Percentiles rank a stretch among this genome's conserved stretches.
These are phyloP conservation scores for Meloidogyne floridensis DNA, from an alignment of 1,140 invertebrate species.

Conservation along the genomic window DNA sequence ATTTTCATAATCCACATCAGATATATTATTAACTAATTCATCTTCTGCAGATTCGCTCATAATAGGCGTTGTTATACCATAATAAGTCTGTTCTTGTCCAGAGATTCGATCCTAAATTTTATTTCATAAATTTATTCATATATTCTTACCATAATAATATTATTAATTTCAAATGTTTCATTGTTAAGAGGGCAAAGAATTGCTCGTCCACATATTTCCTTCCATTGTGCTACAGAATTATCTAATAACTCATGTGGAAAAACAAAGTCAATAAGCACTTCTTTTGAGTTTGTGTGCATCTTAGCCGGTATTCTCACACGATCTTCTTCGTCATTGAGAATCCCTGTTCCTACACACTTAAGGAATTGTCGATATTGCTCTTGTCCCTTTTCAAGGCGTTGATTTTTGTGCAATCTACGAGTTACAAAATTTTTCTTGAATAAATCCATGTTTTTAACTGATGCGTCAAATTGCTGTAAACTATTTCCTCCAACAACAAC, in stretches of 20 bases:
- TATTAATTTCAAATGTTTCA: background rate
- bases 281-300: background rate
- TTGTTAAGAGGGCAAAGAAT: constrained; percentile 10
- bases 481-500: background rate
- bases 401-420: background rate
- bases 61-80: background rate
- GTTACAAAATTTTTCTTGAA: background rate
- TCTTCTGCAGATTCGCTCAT: background rate
- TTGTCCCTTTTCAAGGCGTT: background rate
- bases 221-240: background rate
- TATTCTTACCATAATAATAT: constrained; percentile 2
- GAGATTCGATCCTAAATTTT: constrained; percentile 1
- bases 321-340: background rate
- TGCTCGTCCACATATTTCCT: background rate
- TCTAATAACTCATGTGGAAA: background rate
- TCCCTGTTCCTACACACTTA: background rate
- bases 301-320: background rate
- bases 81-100: background rate
- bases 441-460: background rate
- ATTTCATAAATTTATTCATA: no score
- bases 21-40: background rate
- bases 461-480: background rate
- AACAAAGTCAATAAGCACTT: background rate
- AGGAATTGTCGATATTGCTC: background rate
- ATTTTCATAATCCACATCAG: background rate